Base-by-base conservation (phyloP, 2,888 invertebrate genomes). In the Syrphus vitripennis region DNA sequence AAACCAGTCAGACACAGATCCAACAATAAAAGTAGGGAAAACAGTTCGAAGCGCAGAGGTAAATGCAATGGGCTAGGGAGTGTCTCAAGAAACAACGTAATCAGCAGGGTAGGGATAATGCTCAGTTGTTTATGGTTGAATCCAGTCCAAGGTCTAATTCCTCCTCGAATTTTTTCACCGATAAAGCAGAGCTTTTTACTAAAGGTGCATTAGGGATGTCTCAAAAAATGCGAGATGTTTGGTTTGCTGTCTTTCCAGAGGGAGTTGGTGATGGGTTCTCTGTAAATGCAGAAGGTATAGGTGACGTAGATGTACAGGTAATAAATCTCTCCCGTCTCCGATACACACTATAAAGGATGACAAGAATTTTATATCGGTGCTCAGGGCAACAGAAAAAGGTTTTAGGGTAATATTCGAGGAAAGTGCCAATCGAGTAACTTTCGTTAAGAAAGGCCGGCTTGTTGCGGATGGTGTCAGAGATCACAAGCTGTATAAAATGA, bases 391-490 rank as follows among this genome's bases (percentile, higher is more conserved):
- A 14, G 83, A 83, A 42, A 88, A 78, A 67, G 75, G 78, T 16
- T 53, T 86, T 26, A 77, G 29, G 16, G 87, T 88, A 1, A 48
- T 83, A 53, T 87, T 87, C n/a, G 87, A 83, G 24, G 69, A 83
- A 77, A 88, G 80, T 48, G 87, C 69, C 14, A 21, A 87, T 0
- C 59, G 78, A 7, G 86, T 83, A 7, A 19, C 10, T 31, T 87
- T 88, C 57, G 48, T 86, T 40, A 82, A 88, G 34, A 53, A 37
- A 19, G 31, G 42, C 21, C 21, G 57, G 61, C 16, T 67, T 14
- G 72, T 87, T 57, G 87, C 67, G 57, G 88, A 74, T 71, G 82
- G 83, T 55, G 24, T 80, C n/a, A 70, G 74, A 53, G 75, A 87
- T n/a, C 55, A 71, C 21, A 83, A 57, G n/a, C 48, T 87, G 9